These are phyloP conservation scores for Champsocephalus gunnari DNA, from an alignment of 2,797 vertebrate species.

Conservation along the genomic window DNA sequence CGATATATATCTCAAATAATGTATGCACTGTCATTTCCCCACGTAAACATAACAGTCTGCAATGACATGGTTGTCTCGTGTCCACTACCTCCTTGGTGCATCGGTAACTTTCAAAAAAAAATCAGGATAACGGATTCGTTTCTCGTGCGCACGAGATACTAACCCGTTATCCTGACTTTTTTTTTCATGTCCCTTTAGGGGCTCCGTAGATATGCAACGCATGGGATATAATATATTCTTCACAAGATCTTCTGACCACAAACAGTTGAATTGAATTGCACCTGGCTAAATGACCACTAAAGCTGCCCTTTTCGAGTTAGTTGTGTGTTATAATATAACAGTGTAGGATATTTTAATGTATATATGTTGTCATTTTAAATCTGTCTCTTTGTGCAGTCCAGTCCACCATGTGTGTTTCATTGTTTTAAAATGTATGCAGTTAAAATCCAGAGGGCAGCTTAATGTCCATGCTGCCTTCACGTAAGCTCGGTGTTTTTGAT, in stretches of 20 bases:
- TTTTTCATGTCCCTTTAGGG: too few relatives aligned
- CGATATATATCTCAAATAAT: too few relatives aligned
- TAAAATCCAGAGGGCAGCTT: background rate
- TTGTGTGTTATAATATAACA: background rate
- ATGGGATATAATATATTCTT: background rate
- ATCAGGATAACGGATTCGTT: too few relatives aligned
- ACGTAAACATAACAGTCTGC: too few relatives aligned
- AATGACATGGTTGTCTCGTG: too few relatives aligned
- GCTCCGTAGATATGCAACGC: too few relatives aligned
- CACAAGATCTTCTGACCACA: background rate
- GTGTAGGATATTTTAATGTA: background rate
- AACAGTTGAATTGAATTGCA: background rate
- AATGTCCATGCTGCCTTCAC: background rate
- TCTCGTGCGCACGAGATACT: too few relatives aligned
- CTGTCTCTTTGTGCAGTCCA: background rate
- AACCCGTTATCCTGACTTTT: too few relatives aligned
- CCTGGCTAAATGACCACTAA: background rate
- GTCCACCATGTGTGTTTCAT: conserved; percentile 28
- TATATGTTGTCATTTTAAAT: background rate
- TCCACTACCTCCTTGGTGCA: too few relatives aligned
- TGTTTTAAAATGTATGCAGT: background rate
- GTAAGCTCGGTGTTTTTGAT: rapidly evolving
- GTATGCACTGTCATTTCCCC: too few relatives aligned
- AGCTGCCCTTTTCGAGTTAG: background rate
- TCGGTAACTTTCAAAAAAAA: too few relatives aligned